Percentiles rank a stretch among this genome's conserved stretches.
Conservation (phyloP, 2,888 invertebrate genomes). For the Ectobius pallidus region DNA sequence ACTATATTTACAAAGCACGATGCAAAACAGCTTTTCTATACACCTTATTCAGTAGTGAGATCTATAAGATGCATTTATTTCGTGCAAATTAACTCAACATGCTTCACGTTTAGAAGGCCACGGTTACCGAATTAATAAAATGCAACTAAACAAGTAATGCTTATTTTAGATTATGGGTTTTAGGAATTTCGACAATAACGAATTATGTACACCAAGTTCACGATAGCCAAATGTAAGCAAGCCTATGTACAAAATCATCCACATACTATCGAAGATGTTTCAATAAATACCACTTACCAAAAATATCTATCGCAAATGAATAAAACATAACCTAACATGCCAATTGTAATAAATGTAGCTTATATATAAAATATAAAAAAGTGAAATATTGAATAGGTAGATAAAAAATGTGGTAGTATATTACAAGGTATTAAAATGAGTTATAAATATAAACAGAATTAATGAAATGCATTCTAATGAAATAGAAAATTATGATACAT, state of each 20-base stretch:
- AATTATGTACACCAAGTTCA: conserved; percentile 17
- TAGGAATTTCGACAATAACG: conserved; percentile 16
- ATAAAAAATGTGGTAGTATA: conserved; percentile 11
- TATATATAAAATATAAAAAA: conserved; percentile 5
- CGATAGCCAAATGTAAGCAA: conserved; percentile 24
- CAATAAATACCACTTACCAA: conserved; percentile 17
- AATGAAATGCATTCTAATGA: no score
- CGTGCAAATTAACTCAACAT: conserved; percentile 13
- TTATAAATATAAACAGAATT: no score
- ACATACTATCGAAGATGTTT: conserved; percentile 8
- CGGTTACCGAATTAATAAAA: background rate
- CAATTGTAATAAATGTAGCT: conserved; percentile 3
- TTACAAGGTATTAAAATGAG: background rate
- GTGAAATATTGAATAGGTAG: conserved; percentile 7
- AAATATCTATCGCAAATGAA: background rate
- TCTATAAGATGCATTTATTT: conserved; percentile 7
- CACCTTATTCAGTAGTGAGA: background rate
- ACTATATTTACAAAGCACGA: conserved; percentile 4
- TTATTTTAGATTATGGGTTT: background rate
- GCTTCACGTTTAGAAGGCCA: conserved; percentile 7
- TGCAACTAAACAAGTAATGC: background rate
- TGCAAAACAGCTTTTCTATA: conserved; percentile 2
- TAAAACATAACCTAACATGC: conserved; percentile 26
- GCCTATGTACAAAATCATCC: conserved; percentile 27
- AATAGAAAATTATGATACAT: no score